Evolutionary conservation across 2,113 vertebrate species (phyloP).

Genomic region (Perccottus glenii): DNA sequence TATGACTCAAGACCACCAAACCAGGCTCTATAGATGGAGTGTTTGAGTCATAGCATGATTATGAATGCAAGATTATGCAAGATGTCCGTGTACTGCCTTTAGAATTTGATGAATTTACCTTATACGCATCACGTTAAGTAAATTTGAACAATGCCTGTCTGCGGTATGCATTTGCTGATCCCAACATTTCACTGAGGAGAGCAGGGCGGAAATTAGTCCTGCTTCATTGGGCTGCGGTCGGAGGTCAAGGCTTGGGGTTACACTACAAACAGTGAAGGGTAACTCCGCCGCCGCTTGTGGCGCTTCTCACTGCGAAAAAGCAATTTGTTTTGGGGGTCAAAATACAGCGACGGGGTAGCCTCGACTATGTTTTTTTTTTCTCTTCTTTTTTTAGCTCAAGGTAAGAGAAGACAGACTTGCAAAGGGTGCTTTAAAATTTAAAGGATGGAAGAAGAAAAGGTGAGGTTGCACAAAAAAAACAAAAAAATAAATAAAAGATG

Average conservation of each 20-base stretch:
- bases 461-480: background rate
- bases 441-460: background rate
- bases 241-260: constrained; percentile 33
- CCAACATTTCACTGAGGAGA: no score
- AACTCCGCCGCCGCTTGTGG: constrained; percentile 25
- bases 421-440: constrained; percentile 6
- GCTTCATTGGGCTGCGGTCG: constrained; percentile 50
- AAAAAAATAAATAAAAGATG: constrained; percentile 11
- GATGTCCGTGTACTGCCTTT: no score
- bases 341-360: background rate
- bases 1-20: no score
- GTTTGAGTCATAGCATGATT: no score
- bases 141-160: no score
- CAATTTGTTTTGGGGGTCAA: constrained; percentile 54
- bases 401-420: constrained; percentile 7
- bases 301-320: constrained; percentile 39
- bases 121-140: no score
- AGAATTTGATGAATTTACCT: no score
- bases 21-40: no score
- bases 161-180: background rate
- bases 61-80: no score
- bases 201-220: constrained; percentile 34
- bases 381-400: constrained; percentile 23
- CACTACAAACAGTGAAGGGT: constrained; percentile 1
- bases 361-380: constrained; percentile 4